These are phyloP conservation scores for Arctopsyche grandis DNA, from an alignment of 1,140 invertebrate species.

Conservation along the genomic window DNA sequence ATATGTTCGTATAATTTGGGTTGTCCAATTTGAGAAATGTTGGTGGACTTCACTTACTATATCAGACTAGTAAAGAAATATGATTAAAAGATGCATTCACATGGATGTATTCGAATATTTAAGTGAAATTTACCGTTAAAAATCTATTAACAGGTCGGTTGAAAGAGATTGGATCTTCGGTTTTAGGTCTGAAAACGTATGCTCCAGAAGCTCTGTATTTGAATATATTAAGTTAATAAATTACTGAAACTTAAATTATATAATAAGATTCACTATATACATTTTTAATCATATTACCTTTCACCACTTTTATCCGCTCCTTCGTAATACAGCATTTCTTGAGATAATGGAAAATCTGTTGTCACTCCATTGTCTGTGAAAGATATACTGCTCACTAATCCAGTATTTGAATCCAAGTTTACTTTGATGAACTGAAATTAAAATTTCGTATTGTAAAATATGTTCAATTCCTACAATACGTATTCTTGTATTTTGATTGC, in stretches of 20 bases:
- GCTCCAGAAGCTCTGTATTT: conserved; percentile 78
- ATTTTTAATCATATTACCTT: no score
- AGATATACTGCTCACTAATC: conserved; percentile 36
- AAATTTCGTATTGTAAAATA: no score
- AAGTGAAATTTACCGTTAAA: no score
- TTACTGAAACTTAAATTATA: no score
- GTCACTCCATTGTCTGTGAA: conserved; percentile 64
- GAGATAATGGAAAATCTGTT: conserved; percentile 65
- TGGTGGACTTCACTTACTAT: conserved; percentile 88
- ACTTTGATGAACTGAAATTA: conserved; percentile 41
- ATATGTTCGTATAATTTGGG: conserved; percentile 83
- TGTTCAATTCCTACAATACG: no score
- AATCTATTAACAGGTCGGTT: no score
- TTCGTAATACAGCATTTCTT: conserved; percentile 82
- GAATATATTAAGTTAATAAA: neutral
- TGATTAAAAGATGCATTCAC: neutral
- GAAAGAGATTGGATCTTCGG: conserved; percentile 54
- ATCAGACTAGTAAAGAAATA: conserved; percentile 65
- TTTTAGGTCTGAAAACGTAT: conserved; percentile 85
- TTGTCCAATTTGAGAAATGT: conserved; percentile 75
- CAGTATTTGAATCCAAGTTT: conserved; percentile 35
- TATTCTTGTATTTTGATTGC: no score
- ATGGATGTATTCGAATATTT: conserved; percentile 59
- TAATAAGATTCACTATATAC: no score
- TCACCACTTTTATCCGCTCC: conserved; percentile 71